A percentile compares a stretch with the other conserved stretches of the same genome.
These are phyloP conservation scores for Rhagonycha fulva DNA, from an alignment of 2,888 invertebrate species.

Conservation along the genomic window DNA sequence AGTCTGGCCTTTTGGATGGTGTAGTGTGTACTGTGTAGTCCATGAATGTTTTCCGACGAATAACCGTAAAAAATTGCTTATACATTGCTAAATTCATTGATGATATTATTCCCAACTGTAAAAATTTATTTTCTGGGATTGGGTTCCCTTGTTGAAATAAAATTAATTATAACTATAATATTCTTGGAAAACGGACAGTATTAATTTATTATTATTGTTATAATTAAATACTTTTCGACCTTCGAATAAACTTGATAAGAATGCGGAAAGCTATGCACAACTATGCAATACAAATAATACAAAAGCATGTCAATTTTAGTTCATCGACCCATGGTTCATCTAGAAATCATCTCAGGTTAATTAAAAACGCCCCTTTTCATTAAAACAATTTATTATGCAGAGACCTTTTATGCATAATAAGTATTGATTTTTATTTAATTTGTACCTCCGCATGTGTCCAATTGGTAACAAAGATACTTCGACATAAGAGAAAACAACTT, in stretches of 20 bases:
- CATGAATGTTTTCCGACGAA: no score
- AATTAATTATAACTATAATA: no score
- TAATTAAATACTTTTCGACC: neutral
- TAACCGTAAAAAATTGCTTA: no score
- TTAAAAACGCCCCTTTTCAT: neutral
- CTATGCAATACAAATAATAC: neutral
- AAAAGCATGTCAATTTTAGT: neutral
- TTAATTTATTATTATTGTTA: neutral
- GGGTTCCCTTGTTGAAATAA: no score
- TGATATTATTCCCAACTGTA: no score
- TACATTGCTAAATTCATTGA: no score
- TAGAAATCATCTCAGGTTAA: neutral
- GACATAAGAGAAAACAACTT: neutral
- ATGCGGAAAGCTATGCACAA: neutral
- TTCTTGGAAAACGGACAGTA: no score
- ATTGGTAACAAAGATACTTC: neutral
- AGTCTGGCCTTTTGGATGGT: no score
- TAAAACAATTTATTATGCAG: neutral
- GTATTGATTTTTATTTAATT: neutral
- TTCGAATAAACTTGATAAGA: slow-evolving; percentile 2
- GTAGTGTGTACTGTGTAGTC: no score
- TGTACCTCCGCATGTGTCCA: neutral
- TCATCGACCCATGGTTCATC: neutral
- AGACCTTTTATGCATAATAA: neutral
- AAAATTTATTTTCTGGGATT: no score